Base-by-base conservation (phyloP, 2,113 vertebrate genomes). In the Cichladusa arquata region DNA sequence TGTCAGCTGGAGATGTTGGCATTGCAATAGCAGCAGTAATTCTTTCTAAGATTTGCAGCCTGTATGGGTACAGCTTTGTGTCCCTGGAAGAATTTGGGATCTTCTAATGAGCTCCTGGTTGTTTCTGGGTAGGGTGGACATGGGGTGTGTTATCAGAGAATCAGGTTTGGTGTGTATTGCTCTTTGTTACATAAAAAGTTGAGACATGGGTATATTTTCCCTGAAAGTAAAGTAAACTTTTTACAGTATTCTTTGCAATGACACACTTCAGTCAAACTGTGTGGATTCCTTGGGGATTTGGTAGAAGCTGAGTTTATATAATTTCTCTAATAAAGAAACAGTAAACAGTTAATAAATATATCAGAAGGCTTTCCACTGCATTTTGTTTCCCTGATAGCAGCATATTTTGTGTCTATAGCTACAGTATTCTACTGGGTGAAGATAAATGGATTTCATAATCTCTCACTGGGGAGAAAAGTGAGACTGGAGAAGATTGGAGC, bases 401-500 rank as follows among this genome's bases (percentile, higher is more conserved):
- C 36, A n/a, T 48, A 47, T 77, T 72, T 81, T 94, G 60, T 61
- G 64, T 76, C 89, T 92, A 38, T 77, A 45, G 40, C 45, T 70
- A 33, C 14, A 64, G 47, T 74, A 40, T 88, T 93, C 60, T 95
- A 60, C 70, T 57, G 67, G 60, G 82, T 78, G 71, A 97, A 96
- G 97, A 96, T 95, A 91, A 95, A 97, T 96, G 89, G 92, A 90
- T 97, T 95, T 97, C 96, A 96, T 97, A 97, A 97, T 84, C 82
- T 97, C 89, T 62, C 77, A 40, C 84, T 50, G 45, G 84, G 86
- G 87, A 95, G 70, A 74, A 86, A 83, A 96, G 90, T 66, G 72
- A 93, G 81, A 61, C 84, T 88, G 93, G 94, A 92, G 80, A 51
- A 69, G 71, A 78, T 56, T 70, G 89, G 78, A 88, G 73, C 73